These are phyloP conservation scores for Dichetophora obliterata DNA, from an alignment of 2,888 invertebrate genomes.

Conservation along the genomic window DNA sequence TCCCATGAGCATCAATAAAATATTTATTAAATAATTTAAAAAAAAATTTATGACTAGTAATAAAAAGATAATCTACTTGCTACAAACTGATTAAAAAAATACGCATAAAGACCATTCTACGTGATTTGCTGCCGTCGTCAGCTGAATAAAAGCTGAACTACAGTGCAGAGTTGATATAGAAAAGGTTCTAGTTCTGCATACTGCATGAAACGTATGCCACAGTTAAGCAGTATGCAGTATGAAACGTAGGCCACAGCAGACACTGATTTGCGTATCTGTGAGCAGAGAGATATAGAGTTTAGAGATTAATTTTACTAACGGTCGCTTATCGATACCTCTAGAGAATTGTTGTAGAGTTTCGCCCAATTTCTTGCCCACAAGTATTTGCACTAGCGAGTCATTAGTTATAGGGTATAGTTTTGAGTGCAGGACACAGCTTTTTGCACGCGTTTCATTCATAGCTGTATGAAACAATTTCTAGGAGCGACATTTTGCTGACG, in stretches of 20 bases:
- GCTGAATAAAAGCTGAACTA: too few species aligned
- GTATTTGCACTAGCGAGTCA: slow-evolving; percentile 74
- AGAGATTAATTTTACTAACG: slow-evolving; percentile 69
- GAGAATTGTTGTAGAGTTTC: slow-evolving; percentile 84
- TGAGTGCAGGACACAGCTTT: slow-evolving; percentile 88
- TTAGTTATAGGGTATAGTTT: slow-evolving; percentile 92
- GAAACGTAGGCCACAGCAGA: slow-evolving; percentile 96
- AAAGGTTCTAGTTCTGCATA: slow-evolving; percentile 82
- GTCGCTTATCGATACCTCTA: slow-evolving; percentile 81
- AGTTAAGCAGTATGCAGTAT: too few species aligned
- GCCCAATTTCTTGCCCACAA: slow-evolving; percentile 88
- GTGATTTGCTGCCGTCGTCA: too few species aligned
- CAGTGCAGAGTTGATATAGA: slow-evolving; percentile 82
- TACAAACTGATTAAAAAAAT: too few species aligned
- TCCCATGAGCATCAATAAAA: too few species aligned
- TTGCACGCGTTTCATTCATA: slow-evolving; percentile 94
- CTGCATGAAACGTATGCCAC: slow-evolving; percentile 91
- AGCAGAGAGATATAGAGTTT: background rate
- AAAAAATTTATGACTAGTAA: too few species aligned
- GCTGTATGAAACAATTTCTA: slow-evolving; percentile 96
- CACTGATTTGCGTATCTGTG: slow-evolving; percentile 84
- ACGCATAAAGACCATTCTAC: too few species aligned
- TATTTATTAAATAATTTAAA: too few species aligned
- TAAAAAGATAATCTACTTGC: too few species aligned
- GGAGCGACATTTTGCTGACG: slow-evolving; percentile 79